These are phyloP conservation scores for Hermatobates lingyangjiaoensis DNA, from an alignment of 1,140 invertebrate species.

Conservation along the genomic window DNA sequence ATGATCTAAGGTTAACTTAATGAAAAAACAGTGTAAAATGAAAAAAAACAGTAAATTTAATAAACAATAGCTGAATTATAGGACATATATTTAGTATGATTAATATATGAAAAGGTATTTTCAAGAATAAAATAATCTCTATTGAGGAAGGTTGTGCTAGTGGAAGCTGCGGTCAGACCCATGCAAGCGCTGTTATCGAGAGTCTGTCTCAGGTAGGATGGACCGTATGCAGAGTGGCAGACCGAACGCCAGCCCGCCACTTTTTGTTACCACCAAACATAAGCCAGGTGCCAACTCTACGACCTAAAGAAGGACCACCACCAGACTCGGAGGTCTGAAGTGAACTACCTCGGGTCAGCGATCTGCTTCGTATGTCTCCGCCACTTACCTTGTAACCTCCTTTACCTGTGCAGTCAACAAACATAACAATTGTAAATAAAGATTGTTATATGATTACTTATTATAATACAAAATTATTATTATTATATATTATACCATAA, in stretches of 20 bases:
- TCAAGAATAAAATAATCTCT: too few relatives aligned
- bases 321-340: conserved; percentile 12
- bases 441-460: not conserved
- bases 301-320: conserved; percentile 31
- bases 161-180: not conserved
- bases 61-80: too few relatives aligned
- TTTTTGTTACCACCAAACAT: conserved; percentile 34
- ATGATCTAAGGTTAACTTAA: too few relatives aligned
- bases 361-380: not conserved
- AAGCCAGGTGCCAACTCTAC: conserved; percentile 36
- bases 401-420: not conserved
- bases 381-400: not conserved
- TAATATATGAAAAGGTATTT: too few relatives aligned
- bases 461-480: not conserved
- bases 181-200: not conserved
- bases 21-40: too few relatives aligned
- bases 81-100: too few relatives aligned
- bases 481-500: not conserved
- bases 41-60: too few relatives aligned
- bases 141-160: too few relatives aligned
- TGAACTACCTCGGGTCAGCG: not conserved
- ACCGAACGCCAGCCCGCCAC: conserved; percentile 16
- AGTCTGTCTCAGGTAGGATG: conserved; percentile 3
- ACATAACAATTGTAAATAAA: too few relatives aligned
- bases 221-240: conserved; percentile 4